Base-by-base conservation (phyloP, 2,113 vertebrate genomes). In the Odocoileus hemionus region DNA sequence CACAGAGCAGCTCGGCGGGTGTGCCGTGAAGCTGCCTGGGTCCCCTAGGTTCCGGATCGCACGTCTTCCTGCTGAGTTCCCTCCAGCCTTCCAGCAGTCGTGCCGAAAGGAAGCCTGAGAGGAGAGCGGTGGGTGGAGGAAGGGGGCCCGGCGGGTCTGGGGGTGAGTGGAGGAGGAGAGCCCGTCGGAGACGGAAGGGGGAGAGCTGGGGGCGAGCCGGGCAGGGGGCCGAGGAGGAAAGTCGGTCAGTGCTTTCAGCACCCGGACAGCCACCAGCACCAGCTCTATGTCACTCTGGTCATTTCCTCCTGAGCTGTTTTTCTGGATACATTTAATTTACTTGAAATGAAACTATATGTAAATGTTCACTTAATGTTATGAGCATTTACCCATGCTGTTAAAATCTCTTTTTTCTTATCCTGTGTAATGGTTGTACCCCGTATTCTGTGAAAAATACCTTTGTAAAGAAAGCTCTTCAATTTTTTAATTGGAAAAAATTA, bases 191-290 rank as follows among this genome's bases (percentile, higher is more conserved):
- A 43, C 58, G 78, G 86, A 87, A 92, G 79, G 19, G 25, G 64
- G 57, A 39, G n/a, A n/a, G 3, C 5, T 5, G n/a, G 19, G 33
- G 25, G 14, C 0, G 12, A 26, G n/a, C n/a, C 0, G 4, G n/a
- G 19, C 3, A 50, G n/a, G 33, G 23, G 16, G 25, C 1, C 0
- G 3, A 61, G 16, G 47, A 13, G 12, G 54, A 50, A 21, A 39
- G 23, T 36, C 12, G 50, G 23, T n/a, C 33, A 1, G 25, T 16
- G 58, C 16, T 36, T 43, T 39, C 16, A 74, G 80, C 86, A 25
- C 23, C 19, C 26, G 28, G 25, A 36, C 60, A 16, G 19, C n/a
- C 43, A 11, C n/a, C 33, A 11, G 15, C 26, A 9, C 47, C 7
- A 6, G 30, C 17, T 4, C 16, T 74, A 10, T 0, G 17, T 25